These are phyloP conservation scores for Rotaria macrura DNA, from an alignment of 2,888 invertebrate species.

Conservation along the genomic window DNA sequence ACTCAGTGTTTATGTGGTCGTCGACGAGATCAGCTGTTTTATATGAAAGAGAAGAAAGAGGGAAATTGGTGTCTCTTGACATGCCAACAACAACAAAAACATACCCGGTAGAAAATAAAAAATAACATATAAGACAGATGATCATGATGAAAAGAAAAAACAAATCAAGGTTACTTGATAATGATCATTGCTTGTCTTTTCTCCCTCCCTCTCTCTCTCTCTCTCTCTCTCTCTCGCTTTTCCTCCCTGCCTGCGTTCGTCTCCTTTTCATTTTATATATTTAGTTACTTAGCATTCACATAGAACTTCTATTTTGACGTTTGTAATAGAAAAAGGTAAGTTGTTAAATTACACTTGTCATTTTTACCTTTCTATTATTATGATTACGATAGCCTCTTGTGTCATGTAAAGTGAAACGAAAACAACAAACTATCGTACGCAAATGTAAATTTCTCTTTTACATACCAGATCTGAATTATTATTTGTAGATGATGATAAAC, in stretches of 20 bases:
- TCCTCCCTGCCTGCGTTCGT: too few relatives aligned
- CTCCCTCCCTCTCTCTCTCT: too few relatives aligned
- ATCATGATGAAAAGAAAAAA: neutral
- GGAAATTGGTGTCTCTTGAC: neutral
- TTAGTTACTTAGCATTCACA: neutral
- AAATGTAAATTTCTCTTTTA: neutral
- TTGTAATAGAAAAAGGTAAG: neutral
- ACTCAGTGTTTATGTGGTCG: neutral
- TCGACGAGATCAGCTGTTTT: conserved; percentile 5
- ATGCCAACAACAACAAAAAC: neutral
- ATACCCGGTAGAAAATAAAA: neutral
- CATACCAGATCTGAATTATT: neutral
- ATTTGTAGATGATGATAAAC: neutral
- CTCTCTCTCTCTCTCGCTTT: too few relatives aligned
- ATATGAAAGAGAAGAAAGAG: neutral
- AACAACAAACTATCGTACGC: too few relatives aligned
- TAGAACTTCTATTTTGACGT: neutral
- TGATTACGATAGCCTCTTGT: too few relatives aligned
- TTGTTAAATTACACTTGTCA: neutral
- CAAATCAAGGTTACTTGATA: neutral
- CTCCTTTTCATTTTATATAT: neutral
- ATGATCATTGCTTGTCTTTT: neutral
- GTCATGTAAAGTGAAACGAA: too few relatives aligned
- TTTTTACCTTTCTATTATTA: neutral
- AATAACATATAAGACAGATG: neutral